A percentile compares a stretch with the other conserved stretches of the same genome.
These are phyloP conservation scores for Cyprinella venusta DNA, from an alignment of 2,797 vertebrate genomes.

Conservation along the genomic window DNA sequence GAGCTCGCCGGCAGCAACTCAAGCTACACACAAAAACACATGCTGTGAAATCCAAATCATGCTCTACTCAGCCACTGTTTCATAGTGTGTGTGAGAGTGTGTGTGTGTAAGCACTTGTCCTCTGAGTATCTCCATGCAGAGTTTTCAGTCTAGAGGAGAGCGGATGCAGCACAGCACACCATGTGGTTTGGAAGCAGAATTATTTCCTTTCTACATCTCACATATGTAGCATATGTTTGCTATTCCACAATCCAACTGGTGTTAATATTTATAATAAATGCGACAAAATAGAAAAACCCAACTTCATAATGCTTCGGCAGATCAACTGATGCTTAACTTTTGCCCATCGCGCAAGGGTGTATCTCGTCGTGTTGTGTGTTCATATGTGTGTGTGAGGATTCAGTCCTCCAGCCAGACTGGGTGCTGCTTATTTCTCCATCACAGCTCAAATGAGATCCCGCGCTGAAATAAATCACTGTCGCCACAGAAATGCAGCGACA, in stretches of 20 bases:
- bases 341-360: constrained; percentile 1
- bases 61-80: constrained; percentile 6
- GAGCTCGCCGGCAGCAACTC: neutral
- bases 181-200: constrained; percentile 58
- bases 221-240: constrained; percentile 4
- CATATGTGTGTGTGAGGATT: constrained; percentile 60
- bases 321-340: neutral
- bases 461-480: constrained; percentile 84
- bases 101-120: constrained; percentile 34
- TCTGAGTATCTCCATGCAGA: constrained; percentile 27
- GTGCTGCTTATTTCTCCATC: constrained; percentile 58
- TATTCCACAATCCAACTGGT: neutral
- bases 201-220: constrained; percentile 31
- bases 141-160: constrained; percentile 28
- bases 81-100: constrained; percentile 15
- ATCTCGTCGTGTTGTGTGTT: constrained; percentile 1
- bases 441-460: constrained; percentile 78
- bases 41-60: constrained; percentile 24
- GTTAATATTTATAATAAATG: neutral
- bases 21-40: constrained; percentile 20
- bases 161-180: constrained; percentile 56
- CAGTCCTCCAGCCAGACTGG: constrained; percentile 49
- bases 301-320: neutral
- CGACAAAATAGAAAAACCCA: neutral
- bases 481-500: constrained; percentile 78